Evolutionary conservation across 2,113 vertebrate species (phyloP).

Genomic region (Mystacornis crossleyi): DNA sequence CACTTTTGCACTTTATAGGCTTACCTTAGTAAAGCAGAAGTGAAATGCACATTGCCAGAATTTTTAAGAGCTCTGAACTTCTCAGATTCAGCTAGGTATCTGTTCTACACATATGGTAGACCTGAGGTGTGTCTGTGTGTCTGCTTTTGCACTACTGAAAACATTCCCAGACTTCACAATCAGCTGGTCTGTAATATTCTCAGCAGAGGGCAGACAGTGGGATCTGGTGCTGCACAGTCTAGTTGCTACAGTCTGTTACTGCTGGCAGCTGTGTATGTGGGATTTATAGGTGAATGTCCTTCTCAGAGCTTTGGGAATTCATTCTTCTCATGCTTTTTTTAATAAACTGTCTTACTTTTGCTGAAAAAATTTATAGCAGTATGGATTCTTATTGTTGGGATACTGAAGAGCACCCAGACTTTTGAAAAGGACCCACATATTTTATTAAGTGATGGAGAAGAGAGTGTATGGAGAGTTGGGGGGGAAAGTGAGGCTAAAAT

Average conservation of each 20-base stretch:
- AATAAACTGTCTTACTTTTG: neutral
- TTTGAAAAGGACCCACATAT: neutral
- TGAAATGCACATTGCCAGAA: neutral
- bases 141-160: conserved; percentile 13
- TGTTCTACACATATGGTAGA: neutral
- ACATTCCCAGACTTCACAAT: conserved; percentile 29
- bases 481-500: neutral
- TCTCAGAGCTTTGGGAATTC: neutral
- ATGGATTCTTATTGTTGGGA: neutral
- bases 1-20: neutral
- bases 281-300: conserved; percentile 10
- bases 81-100: neutral
- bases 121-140: neutral
- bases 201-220: neutral
- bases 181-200: neutral
- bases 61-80: neutral
- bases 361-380: neutral
- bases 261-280: neutral
- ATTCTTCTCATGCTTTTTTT: neutral
- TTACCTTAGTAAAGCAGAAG: neutral
- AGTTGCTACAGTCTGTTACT: conserved; percentile 5
- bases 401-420: neutral
- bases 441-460: neutral
- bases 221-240: neutral
- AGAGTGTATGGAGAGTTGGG: neutral